Base-by-base conservation (phyloP, 2,888 invertebrate genomes). In the Torymus texanus region DNA sequence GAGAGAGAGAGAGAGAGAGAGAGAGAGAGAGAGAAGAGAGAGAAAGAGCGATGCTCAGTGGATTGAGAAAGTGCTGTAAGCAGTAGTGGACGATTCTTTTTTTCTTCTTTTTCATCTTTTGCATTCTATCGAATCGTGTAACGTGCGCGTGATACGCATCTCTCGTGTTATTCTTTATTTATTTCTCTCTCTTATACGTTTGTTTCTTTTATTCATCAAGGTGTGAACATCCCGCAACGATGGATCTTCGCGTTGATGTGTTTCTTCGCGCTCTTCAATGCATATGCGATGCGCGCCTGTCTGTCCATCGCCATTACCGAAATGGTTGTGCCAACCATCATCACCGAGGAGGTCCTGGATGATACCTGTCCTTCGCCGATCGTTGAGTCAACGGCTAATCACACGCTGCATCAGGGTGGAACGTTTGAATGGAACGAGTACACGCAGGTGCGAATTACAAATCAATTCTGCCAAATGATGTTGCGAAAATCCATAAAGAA, bases 281-380 rank as follows among this genome's bases (percentile, higher is more conserved):
- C 95, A 16, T 95, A 95, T 87, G 94, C 94, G 56, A 95, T 95
- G 95, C 91, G 95, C 13, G 93, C 94, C 1, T 94, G 94, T 82
- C 91, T 95, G 0, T 94, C 94, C 80, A 91, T 95, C 82, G 94
- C 95, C 63, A 95, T 95, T 82, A 95, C 94, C 1, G 93, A 94
- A 85, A 94, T 95, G 93, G 94, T 94, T 2, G 74, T 77, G n/a
- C 79, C 78, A 13, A 79, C 41, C 0, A 72, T 29, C 1, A 50
- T 66, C 14, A 24, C 59, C 0, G 77, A 81, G 41, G 63, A 29
- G 16, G 53, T 75, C 14, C n/a, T 53, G 12, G 82, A 82, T 14
- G 75, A 80, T n/a, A 76, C 80, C 4, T 82, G 80, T 29, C 70
- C 75, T n/a, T 51, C 75, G 13, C 56, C 18, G 29, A 70, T 75